These are phyloP conservation scores for Ciona savignyi DNA, from an alignment of 23 tunicate species.

Conservation along the genomic window DNA sequence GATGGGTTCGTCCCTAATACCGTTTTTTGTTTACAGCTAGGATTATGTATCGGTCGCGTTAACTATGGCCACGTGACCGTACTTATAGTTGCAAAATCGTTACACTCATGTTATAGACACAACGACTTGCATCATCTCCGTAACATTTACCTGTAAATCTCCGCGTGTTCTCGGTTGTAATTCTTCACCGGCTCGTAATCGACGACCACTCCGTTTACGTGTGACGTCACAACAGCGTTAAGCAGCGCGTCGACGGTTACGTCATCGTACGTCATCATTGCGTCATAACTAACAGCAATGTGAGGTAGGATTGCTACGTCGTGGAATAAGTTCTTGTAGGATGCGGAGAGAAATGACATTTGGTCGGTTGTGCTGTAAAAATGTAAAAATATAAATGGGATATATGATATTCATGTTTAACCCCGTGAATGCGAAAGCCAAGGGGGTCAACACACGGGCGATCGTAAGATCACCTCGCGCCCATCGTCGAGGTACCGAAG, in stretches of 20 bases:
- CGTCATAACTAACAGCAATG: slow-evolving; percentile 28
- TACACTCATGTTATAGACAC: no score
- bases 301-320: slow-evolving; percentile 28
- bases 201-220: slow-evolving; percentile 41
- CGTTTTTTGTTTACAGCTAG: no score
- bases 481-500: no score
- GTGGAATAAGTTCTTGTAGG: slow-evolving; percentile 18
- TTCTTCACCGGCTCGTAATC: slow-evolving; percentile 56
- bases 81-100: no score
- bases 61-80: no score
- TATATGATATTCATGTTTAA: no score
- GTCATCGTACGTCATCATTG: slow-evolving; percentile 44
- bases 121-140: no score
- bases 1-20: no score
- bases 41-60: no score
- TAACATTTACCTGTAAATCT: slow-evolving; percentile 13
- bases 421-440: no score
- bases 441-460: no score
- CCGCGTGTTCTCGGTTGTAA: slow-evolving; percentile 46
- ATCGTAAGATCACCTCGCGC: no score
- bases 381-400: background rate
- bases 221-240: background rate
- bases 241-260: slow-evolving; percentile 45
- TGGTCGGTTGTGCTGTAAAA: slow-evolving; percentile 14
- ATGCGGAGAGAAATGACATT: slow-evolving; percentile 12